phyloP scores from a whole-genome alignment of 2,888 invertebrate genomes.

The Hoplodrina ambigua region DNA sequence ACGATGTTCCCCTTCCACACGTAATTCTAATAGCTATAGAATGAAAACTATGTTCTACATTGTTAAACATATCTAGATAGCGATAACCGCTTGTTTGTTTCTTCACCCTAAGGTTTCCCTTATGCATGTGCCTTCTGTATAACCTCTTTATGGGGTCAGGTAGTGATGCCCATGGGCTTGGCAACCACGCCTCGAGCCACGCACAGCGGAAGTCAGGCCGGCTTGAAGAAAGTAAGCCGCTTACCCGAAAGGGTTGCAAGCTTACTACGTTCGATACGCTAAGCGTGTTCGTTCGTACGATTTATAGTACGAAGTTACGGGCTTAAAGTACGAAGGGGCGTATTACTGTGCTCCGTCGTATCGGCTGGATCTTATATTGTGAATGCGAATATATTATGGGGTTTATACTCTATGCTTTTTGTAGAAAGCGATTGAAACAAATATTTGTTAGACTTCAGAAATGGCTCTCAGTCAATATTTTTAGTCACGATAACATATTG shows the following conservation, averaged over 20 bases:
- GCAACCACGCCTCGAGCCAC: constrained; percentile 69
- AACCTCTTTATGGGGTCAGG: constrained; percentile 44
- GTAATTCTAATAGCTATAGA: too few relatives aligned
- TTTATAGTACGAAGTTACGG: constrained; percentile 49
- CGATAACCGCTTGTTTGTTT: constrained; percentile 1
- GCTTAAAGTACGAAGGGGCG: constrained; percentile 41
- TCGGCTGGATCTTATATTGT: constrained; percentile 34
- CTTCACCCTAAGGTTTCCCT: neutral
- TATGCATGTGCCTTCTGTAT: constrained; percentile 38
- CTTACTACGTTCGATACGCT: constrained; percentile 54
- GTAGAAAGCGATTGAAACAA: constrained; percentile 1
- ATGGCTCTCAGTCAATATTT: neutral
- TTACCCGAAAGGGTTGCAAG: constrained; percentile 67
- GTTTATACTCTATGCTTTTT: constrained; percentile 20
- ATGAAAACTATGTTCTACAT: neutral
- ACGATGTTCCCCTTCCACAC: too few relatives aligned
- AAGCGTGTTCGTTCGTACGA: constrained; percentile 49
- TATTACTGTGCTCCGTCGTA: constrained; percentile 37
- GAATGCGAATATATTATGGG: constrained; percentile 14
- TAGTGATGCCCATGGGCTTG: constrained; percentile 54
- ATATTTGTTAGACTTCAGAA: constrained; percentile 5
- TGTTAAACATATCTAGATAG: neutral
- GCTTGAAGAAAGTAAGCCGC: constrained; percentile 63
- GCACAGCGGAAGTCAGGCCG: constrained; percentile 58
- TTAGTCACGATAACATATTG: constrained; percentile 2